Evolutionary conservation across 2,888 invertebrate species (phyloP).

Genomic region (Drosophila anceps): DNA sequence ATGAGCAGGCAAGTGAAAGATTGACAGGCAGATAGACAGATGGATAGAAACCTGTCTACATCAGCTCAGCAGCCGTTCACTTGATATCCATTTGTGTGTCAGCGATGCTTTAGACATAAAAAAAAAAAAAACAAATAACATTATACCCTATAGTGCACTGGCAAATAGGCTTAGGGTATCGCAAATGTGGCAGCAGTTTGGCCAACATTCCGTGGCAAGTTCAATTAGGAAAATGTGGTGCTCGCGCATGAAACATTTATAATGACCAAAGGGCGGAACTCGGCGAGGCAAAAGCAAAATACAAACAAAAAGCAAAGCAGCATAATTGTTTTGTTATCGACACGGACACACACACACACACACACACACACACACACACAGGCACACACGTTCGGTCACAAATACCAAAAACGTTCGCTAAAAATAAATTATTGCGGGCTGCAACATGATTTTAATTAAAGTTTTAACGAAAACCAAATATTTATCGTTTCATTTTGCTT

Average conservation of each 20-base stretch:
- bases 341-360: constrained; percentile 30
- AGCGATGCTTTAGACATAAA: not conserved
- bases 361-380: constrained; percentile 5
- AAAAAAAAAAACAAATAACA: not conserved
- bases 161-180: not conserved
- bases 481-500: constrained; percentile 80
- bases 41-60: too few relatives aligned
- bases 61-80: not conserved
- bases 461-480: constrained; percentile 81
- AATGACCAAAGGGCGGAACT: constrained; percentile 48
- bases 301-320: constrained; percentile 63
- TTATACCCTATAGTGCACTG: not conserved
- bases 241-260: constrained; percentile 58
- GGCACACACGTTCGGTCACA: not conserved
- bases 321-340: constrained; percentile 77
- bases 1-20: too few relatives aligned
- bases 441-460: constrained; percentile 79
- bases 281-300: constrained; percentile 22
- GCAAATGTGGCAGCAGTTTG: constrained; percentile 17
- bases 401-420: constrained; percentile 48
- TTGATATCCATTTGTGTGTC: not conserved
- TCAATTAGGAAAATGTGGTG: constrained; percentile 67
- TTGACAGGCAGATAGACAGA: too few relatives aligned
- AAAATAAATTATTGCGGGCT: constrained; percentile 78
- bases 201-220: constrained; percentile 55